Base-by-base conservation (phyloP, 2,888 invertebrate species). In the Busseola fusca region DNA sequence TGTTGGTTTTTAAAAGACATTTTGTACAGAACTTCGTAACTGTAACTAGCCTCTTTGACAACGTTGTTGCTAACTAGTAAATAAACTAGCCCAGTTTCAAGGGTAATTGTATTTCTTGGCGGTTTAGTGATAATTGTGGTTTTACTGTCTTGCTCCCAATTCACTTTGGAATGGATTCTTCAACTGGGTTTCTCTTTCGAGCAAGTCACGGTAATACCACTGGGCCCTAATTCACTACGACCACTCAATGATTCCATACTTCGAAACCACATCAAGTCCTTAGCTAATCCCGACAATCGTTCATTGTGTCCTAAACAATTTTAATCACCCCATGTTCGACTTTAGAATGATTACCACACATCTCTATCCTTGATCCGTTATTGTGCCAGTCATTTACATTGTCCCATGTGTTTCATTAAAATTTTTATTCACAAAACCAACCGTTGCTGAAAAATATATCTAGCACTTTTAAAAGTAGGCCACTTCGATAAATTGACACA, bases 31-130 rank as follows among this genome's bases (percentile, higher is more conserved):
- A 64, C n/a, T 64, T 60, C 65, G 67, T 83, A 85, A 83, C 84
- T 80, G 80, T 83, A 79, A 72, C 71, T 45, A 73, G 76, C 69
- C 67, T 83, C 76, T 76, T 72, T 81, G 69, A 64, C 64, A 52
- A 40, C 30, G n/a, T 63, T 65, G 74, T 77, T 69, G 81, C 78
- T 83, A 84, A 83, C 65, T 69, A 66, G 69, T 76, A 81, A 76
- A 76, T 73, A 79, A 75, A 83, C 74, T 74, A 72, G 70, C 71
- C 74, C 56, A 72, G 74, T 78, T 84, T 78, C 74, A 72, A 72
- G 71, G 69, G 78, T 68, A 82, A 72, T 76, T 70, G 65, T 72
- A 68, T 73, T 75, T 59, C 68, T 84, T 80, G 63, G 64, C 74
- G 67, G 63, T 74, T 69, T 60, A 54, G 59, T 68, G 71, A 42